phyloP scores from a whole-genome alignment of 2,113 vertebrate genomes.

The Brienomyrus longianalis region DNA sequence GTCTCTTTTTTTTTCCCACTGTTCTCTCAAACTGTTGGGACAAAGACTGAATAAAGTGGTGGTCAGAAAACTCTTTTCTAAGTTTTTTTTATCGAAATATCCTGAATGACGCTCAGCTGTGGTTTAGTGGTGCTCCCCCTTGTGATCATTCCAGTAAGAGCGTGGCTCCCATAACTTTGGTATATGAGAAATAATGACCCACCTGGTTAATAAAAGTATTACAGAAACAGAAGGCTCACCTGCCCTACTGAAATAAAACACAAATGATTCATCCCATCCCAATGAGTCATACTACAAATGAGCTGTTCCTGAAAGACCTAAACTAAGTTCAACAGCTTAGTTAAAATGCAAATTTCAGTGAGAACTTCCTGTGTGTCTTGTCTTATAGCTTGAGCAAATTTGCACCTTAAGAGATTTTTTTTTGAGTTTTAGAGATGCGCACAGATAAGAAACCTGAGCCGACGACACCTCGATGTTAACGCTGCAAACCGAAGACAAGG shows the following conservation, averaged over 20 bases:
- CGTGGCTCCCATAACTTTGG: neutral
- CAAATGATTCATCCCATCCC: neutral
- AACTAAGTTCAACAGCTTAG: neutral
- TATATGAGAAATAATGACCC: neutral
- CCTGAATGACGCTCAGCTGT: neutral
- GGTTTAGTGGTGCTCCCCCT: neutral
- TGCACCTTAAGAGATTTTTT: neutral
- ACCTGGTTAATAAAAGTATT: neutral
- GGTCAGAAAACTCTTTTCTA: neutral
- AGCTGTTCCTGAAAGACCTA: neutral
- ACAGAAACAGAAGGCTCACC: neutral
- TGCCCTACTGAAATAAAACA: neutral
- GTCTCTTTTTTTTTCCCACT: neutral
- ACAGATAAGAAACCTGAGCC: neutral
- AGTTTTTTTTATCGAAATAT: neutral
- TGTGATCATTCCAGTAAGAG: neutral
- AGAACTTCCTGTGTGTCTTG: neutral
- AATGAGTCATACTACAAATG: neutral
- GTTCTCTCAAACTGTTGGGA: neutral
- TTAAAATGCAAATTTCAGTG: neutral
- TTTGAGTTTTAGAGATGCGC: neutral
- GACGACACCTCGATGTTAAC: neutral
- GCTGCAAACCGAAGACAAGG: neutral
- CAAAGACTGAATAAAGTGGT: constrained; percentile 10
- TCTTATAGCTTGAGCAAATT: neutral